Percentiles rank a stretch among this genome's conserved stretches.
Conservation (phyloP, 2,113 vertebrate genomes). For the Bambusicola thoracicus region DNA sequence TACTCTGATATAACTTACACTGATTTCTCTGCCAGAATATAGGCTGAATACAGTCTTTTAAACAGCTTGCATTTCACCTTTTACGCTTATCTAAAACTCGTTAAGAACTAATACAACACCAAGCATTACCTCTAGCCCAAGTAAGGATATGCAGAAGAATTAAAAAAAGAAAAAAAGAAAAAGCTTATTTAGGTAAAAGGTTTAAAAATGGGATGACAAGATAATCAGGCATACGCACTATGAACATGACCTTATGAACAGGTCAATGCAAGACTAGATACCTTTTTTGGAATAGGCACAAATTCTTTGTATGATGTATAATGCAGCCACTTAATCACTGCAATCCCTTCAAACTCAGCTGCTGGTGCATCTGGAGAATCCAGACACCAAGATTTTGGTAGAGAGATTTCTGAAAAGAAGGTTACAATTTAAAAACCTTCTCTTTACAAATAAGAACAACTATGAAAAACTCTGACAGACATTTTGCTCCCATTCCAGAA, state of each 20-base stretch:
- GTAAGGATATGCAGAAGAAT: neutral
- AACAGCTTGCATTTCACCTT: neutral
- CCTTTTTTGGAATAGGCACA: neutral
- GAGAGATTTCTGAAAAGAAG: neutral
- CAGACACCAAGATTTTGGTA: neutral
- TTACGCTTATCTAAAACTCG: neutral
- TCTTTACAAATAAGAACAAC: neutral
- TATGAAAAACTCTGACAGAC: neutral
- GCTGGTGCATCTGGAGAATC: neutral
- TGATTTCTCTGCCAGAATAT: neutral
- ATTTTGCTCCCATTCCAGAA: neutral
- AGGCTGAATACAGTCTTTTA: neutral
- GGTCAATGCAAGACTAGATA: neutral
- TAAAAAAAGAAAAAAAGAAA: neutral
- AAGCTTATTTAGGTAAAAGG: neutral
- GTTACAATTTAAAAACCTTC: neutral
- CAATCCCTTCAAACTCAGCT: neutral
- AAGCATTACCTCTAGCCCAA: constrained; percentile 33
- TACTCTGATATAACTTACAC: constrained; percentile 24
- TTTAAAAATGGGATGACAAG: constrained; percentile 25
- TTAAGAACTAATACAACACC: neutral
- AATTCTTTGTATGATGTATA: neutral
- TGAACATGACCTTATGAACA: neutral
- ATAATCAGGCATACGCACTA: neutral
- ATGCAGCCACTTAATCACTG: neutral